Evolutionary conservation across 1,140 invertebrate species (phyloP), one percentile per base, ranked within the genome.

Genomic region (Gonatopus flavifemur): DNA sequence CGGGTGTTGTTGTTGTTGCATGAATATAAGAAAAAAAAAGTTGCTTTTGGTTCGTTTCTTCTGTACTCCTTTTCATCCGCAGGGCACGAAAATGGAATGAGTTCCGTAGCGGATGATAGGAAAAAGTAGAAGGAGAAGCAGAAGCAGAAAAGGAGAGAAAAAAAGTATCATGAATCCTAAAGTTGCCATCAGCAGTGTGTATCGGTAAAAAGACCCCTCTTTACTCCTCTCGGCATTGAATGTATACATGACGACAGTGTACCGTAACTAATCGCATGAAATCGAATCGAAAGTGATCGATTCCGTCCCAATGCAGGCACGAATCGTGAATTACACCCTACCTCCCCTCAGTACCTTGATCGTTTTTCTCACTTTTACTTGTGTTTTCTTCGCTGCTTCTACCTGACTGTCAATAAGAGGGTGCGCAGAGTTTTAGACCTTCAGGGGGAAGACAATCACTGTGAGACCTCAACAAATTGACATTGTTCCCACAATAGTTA

Each of bases 211-310:
- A 25, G 39, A 33, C 28, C 15, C n/a, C 16, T 41, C 49, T 49
- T 16, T 19, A 35, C 33, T 15, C 16, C 46, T 40, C 52, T 48
- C 33, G 19, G 46, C 22, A n/a, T 46, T 47, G 33, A 37, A 39
- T 30, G 16, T 33, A 13, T n/a, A 42, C 24, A 19, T 10, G 20
- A 13, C 25, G 33, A 22, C 7, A 20, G 37, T 18, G 18, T 19
- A 44, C 57, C 64, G 59, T 65, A 31, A 50, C 59, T 62, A 66
- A 66, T 66, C 64, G 63, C 44, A 47, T 57, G 52, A 66, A 65
- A 66, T 66, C 62, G 64, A 55, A 55, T 57, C 43, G 63, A 63
- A 65, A 53, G 55, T 66, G 64, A 65, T 65, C 62, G 63, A 66
- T 66, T 61, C 40, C 21, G 58, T 33, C 46, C 42, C 49, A 49